These are phyloP conservation scores for Stomorhina lunata DNA, from an alignment of 2,888 invertebrate species.

Conservation along the genomic window DNA sequence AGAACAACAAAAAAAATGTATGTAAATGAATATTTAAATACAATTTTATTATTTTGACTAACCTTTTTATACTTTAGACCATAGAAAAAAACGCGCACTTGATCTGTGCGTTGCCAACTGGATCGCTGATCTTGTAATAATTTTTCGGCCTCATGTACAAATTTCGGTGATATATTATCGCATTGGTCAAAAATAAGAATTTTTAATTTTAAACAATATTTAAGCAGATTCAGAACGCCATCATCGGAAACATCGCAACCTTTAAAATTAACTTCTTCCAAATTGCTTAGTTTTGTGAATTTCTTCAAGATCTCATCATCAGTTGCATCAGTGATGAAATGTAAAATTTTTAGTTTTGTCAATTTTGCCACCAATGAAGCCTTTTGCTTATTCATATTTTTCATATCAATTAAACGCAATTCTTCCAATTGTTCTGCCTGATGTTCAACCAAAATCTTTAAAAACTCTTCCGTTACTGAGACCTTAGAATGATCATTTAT, in stretches of 20 bases:
- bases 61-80: too few species aligned
- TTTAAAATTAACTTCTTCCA: not conserved
- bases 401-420: not conserved
- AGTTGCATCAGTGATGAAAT: not conserved
- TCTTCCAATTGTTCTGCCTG: conserved; percentile 21
- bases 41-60: too few species aligned
- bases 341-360: conserved; percentile 8
- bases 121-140: not conserved
- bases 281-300: not conserved
- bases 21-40: too few species aligned
- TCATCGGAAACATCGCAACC: not conserved
- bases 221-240: not conserved
- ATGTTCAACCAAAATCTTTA: not conserved
- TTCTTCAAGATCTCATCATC: not conserved
- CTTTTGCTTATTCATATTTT: not conserved
- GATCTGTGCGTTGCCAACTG: too few species aligned
- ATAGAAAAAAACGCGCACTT: too few species aligned
- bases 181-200: not conserved
- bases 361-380: not conserved
- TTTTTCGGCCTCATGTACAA: not conserved
- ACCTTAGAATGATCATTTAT: not conserved
- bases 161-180: not conserved
- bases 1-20: too few species aligned
- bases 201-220: not conserved
- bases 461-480: not conserved